Evolutionary conservation across 1,140 invertebrate genomes (phyloP).

Genomic region (Euura saliciscinereae): DNA sequence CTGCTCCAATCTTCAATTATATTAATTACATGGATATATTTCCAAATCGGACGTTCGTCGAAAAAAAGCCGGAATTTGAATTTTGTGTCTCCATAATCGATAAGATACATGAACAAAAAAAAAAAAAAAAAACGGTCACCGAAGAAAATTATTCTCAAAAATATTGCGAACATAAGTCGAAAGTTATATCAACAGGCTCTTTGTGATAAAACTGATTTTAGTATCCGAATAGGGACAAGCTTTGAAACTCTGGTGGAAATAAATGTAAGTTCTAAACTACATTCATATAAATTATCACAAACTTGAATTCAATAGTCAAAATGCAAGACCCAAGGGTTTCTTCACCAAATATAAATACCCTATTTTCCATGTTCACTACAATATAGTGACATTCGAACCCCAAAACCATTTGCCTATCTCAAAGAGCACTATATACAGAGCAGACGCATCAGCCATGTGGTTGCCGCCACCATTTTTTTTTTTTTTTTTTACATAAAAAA

Average conservation of each 20-base stretch:
- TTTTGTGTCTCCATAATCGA: not conserved
- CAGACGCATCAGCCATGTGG: conserved; percentile 2
- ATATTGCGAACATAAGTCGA: conserved; percentile 48
- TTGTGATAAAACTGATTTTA: conserved; percentile 44
- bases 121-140: conserved; percentile 33
- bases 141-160: conserved; percentile 19
- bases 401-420: conserved; percentile 7
- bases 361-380: not conserved
- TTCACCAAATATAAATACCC: not conserved
- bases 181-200: conserved; percentile 43
- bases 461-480: conserved; percentile 1
- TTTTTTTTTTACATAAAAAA: not conserved
- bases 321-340: not conserved
- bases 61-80: conserved; percentile 46
- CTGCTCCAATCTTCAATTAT: not conserved
- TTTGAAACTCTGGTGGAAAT: no score
- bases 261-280: not conserved
- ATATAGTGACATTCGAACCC: not conserved
- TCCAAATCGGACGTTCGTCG: not conserved
- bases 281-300: not conserved
- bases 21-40: not conserved
- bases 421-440: conserved; percentile 7
- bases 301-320: not conserved
- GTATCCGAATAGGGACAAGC: conserved; percentile 4
- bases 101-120: not conserved